Evolutionary conservation across 2,888 invertebrate genomes (phyloP).

Genomic region (Gastrophysa polygoni): DNA sequence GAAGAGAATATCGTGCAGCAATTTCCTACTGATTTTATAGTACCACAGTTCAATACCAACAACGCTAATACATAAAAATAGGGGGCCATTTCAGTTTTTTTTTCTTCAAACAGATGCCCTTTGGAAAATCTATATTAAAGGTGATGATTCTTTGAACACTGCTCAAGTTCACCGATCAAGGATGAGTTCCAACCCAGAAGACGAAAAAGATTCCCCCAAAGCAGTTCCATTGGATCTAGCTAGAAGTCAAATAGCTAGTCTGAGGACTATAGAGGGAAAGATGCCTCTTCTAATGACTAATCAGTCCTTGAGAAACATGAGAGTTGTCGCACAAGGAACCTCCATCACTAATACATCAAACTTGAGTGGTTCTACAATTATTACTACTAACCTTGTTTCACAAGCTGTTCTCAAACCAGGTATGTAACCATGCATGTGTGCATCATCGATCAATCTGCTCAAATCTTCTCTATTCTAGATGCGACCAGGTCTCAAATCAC

Average conservation of each 20-base stretch:
- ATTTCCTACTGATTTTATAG: neutral
- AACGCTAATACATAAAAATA: neutral
- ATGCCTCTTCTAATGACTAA: constrained; percentile 54
- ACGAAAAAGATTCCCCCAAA: constrained; percentile 65
- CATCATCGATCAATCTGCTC: neutral
- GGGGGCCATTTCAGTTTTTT: constrained; percentile 10
- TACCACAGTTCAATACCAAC: neutral
- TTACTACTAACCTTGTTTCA: constrained; percentile 58
- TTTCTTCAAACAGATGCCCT: constrained; percentile 32
- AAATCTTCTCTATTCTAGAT: constrained; percentile 27
- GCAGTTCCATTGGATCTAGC: constrained; percentile 63
- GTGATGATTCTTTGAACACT: constrained; percentile 20
- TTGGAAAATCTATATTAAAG: constrained; percentile 20
- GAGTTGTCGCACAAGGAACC: constrained; percentile 54
- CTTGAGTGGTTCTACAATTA: constrained; percentile 53
- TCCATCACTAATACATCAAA: constrained; percentile 48
- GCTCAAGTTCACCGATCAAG: constrained; percentile 29
- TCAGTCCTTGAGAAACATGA: constrained; percentile 54
- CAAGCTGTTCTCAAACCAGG: constrained; percentile 64
- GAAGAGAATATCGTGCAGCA: neutral
- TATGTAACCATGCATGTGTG: constrained; percentile 24
- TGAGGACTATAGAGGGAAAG: constrained; percentile 58
- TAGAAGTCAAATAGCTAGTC: constrained; percentile 60
- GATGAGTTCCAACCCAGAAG: constrained; percentile 59
- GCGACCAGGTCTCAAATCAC: constrained; percentile 40